phyloP scores from a whole-genome alignment of 35 echinoderm and acorn worm genomes.

The Amphiura filiformis region DNA sequence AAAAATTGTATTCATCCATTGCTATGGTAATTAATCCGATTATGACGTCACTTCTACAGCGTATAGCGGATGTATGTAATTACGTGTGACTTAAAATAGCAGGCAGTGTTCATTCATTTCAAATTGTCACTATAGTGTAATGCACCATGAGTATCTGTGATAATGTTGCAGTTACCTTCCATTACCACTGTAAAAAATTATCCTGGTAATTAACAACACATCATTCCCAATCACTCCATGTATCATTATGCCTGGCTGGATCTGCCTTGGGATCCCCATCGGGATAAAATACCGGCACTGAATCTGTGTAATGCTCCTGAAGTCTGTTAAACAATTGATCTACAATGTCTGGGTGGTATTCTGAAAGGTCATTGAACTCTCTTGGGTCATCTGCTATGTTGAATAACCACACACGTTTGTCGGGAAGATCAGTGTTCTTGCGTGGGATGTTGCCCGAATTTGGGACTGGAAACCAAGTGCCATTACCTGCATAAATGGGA shows the following conservation, averaged over 20 bases:
- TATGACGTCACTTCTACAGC: too few relatives aligned
- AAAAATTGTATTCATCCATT: too few relatives aligned
- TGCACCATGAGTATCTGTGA: too few relatives aligned
- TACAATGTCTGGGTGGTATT: slow-evolving; percentile 51
- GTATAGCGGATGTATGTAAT: too few relatives aligned
- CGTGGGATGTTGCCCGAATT: slow-evolving; percentile 51
- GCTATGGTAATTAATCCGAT: too few relatives aligned
- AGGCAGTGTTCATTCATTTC: too few relatives aligned
- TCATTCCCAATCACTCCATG: slow-evolving; percentile 44
- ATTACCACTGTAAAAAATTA: too few relatives aligned
- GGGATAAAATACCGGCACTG: slow-evolving; percentile 23
- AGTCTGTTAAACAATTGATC: slow-evolving; percentile 45
- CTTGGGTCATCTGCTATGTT: slow-evolving; percentile 79
- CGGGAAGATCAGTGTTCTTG: slow-evolving; percentile 33
- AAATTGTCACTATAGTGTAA: too few relatives aligned
- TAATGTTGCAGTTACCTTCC: too few relatives aligned
- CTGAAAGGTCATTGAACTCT: slow-evolving; percentile 73
- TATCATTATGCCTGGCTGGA: slow-evolving; percentile 19
- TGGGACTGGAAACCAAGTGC: slow-evolving; percentile 79
- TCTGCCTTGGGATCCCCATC: slow-evolving; percentile 8
- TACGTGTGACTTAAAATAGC: too few relatives aligned
- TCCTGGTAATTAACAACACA: too few relatives aligned
- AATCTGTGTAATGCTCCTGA: neutral
- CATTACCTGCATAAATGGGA: slow-evolving; percentile 34
- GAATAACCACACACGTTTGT: slow-evolving; percentile 68